Base-by-base conservation (phyloP, 2,113 vertebrate species). In the Morone saxatilis region DNA sequence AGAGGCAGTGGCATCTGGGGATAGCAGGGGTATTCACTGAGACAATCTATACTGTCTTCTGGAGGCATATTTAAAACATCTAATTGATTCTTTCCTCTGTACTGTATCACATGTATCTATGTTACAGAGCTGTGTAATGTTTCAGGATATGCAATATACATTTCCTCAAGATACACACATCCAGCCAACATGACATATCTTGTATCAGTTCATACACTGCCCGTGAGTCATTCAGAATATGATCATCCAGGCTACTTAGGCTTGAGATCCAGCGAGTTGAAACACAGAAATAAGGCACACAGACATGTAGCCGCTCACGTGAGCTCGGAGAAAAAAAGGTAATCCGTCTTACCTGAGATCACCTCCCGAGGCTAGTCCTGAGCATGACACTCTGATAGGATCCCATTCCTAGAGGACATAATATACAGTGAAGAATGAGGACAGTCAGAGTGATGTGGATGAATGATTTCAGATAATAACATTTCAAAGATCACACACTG, bases 301-400 rank as follows among this genome's bases (percentile, higher is more conserved):
- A n/a, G 59, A 57, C 7, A 12, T 53, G 19, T 2, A 16, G 50
- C 1, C 20, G 47, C 50, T 75, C 78, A 76, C 8, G 54, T 81
- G 54, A 80, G 25, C 38, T 19, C 5, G 72, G 31, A 0, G 3
- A 71, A 60, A 80, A 48, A 16, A 76, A 36, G 25, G 20, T 9
- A 3, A 68, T 67, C 25, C 25, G 56, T 86, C 92, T 83, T 90
- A 93, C 92, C 91, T 92, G 86, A 82, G 65, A 68, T 71, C 50
- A 53, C 9, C 61, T 72, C 38, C 67, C 11, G 45, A 57, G 1
- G 61, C 41, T 3, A 5, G 8, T 54, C 54, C 57, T 11, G 60
- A 62, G 19, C 16, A 41, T 1, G 6, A 47, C 12, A 45, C 16
- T 2, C 40, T 61, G 67, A 45, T 1, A 31, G 70, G 77, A 75